Base-by-base conservation (phyloP, 2,888 invertebrate genomes). In the Sesia bembeciformis region DNA sequence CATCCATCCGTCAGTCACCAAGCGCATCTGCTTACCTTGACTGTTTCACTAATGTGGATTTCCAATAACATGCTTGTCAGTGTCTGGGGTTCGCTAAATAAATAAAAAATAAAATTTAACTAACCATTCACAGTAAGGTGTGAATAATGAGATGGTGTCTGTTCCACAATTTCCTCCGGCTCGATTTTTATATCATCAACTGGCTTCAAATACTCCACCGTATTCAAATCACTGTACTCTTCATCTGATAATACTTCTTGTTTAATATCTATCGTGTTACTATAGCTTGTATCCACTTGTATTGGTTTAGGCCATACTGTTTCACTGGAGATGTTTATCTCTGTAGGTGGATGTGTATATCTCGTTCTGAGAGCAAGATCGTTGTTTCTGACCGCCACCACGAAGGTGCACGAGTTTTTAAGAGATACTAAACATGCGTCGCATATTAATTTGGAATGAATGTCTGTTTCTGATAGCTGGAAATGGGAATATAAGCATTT, bases 251-350 rank as follows among this genome's bases (percentile, higher is more conserved):
- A 3, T 0, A 80, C 65, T 62, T 89, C 88, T 59, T 86, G 72
- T 61, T 89, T 89, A 1, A 88, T 74, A 53, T 78, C 61, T 54
- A 67, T 64, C 1, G 63, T 43, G 57, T 64, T 68, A 7, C 68
- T 67, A 52, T 63, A 54, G 53, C 72, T 78, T 58, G 72, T 81
- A 4, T 79, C 76, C 0, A 87, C 59, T 59, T 78, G 75, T 58
- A 87, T 87, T 0, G 87, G 88, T 62, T 81, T 78, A 0, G 87
- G 88, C 88, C 87, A 87, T 3, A 65, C 61, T 49, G 65, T 66
- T 49, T 62, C 62, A 51, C 54, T 43, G 46, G 51, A 38, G 8
- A 54, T 49, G 4, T 50, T 4, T 39, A 65, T 58, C 6, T 58
- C 54, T 6, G 58, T 40, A 4, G 4, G 8, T 1, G n/a, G 40